Base-by-base conservation (phyloP, 2,113 vertebrate species). In the Oncorhynchus keta region DNA sequence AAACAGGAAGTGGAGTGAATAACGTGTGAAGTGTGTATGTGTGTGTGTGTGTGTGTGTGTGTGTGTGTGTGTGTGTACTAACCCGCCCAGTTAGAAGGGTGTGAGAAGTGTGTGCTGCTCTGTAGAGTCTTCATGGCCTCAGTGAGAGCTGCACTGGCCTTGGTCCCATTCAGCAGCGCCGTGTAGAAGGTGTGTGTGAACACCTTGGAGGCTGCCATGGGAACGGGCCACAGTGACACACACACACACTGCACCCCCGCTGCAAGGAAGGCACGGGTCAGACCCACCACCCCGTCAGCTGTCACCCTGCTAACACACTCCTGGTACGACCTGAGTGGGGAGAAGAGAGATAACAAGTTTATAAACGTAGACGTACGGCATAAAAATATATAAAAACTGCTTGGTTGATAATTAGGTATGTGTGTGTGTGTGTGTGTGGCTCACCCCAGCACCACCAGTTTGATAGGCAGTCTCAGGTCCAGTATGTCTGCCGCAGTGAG, bases 41-140 rank as follows among this genome's bases (percentile, higher is more conserved):
- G 35, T 35, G 39, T 35, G 35, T 35, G 7, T 39, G 35, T 45
- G 39, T 45, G 65, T 2, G 48, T 30, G 7, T 18, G 59, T 3
- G 13, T 77, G 35, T 7, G 8, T 9, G 39, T 2, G 39, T 12
- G 65, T 1, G 48, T 30, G 7, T 76, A 64, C 91, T 93, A 75
- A 97, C 97, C 97, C 85, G 97, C 96, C 97, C 97, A 98, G 94
- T 98, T 97, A 91, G 95, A 96, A 0, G 97, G 96, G 84, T 98
- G 96, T 0, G 95, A 94, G 91, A 97, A 96, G 92, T 95, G 93
- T 85, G 95, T 94, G 95, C 94, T 98, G 93, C 94, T 94, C 91
- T 98, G 97, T 13, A 99, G 93, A 0, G 77, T 91, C 87, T 95
- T 98, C 97, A 98, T 98, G 9, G 97, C 97, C 77, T 98, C 97